Conservation (phyloP, 1,140 invertebrate genomes). For the Solen grandis region DNA sequence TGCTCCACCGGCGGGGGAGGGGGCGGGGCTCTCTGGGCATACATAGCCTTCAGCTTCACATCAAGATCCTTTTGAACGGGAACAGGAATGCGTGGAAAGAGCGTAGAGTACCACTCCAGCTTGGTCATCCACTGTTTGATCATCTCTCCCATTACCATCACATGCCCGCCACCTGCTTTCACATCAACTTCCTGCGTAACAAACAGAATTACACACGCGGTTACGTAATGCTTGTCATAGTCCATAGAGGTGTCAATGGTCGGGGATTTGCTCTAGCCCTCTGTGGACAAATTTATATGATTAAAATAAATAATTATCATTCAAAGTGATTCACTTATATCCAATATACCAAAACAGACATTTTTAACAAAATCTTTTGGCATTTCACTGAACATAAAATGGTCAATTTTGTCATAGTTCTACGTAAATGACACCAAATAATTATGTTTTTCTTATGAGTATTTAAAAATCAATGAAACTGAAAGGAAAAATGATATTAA, state of each 20-base stretch:
- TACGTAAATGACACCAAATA: too few species aligned
- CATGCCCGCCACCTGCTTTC: slow-evolving; percentile 97
- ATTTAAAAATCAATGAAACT: too few species aligned
- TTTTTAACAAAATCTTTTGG: too few species aligned
- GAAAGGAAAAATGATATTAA: too few species aligned
- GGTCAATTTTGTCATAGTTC: too few species aligned
- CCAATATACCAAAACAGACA: too few species aligned
- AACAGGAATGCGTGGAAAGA: slow-evolving; percentile 99
- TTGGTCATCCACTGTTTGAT: slow-evolving; percentile 96
- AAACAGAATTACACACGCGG: slow-evolving; percentile 2
- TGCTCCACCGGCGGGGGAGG: slow-evolving; percentile 3
- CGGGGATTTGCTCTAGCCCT: slow-evolving; percentile 68
- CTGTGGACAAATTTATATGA: slow-evolving; percentile 54
- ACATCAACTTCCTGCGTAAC: slow-evolving; percentile 92
- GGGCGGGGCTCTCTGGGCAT: slow-evolving; percentile 1
- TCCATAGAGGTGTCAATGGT: too few species aligned
- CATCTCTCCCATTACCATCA: slow-evolving; percentile 96
- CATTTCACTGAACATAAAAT: too few species aligned
- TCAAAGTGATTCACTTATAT: too few species aligned
- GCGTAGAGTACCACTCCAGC: slow-evolving; percentile 95
- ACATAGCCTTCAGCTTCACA: slow-evolving; percentile 68
- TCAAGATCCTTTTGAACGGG: slow-evolving; percentile 91
- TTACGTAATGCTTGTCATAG: too few species aligned
- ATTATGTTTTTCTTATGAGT: too few species aligned
- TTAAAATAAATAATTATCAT: too few species aligned